Evolutionary conservation across 2,888 invertebrate species (phyloP), one percentile per base, ranked within the genome.

Genomic region (Heliconius ethilla): DNA sequence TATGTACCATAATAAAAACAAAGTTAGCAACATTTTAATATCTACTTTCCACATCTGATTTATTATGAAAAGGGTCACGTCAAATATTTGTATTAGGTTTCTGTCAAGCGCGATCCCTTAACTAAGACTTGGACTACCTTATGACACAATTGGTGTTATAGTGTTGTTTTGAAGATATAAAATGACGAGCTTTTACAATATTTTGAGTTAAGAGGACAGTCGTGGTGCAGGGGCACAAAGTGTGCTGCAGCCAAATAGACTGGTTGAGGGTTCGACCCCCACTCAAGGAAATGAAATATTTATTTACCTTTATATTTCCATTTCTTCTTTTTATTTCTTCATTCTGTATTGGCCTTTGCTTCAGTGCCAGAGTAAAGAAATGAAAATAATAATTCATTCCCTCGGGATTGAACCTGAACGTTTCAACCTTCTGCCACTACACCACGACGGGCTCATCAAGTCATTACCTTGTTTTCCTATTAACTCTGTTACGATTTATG

Each of bases 61-160:
- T 88, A 91, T 90, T 91, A 90, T 90, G 89, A 88, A 90, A 84
- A 83, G 83, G 81, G 70, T 84, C 85, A 85, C 84, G 84, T 84
- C 85, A 86, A 89, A 88, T 89, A 89, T 89, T 88, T 86, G 88
- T 83, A 85, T 78, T 75, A 80, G 74, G 74, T 78, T 75, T 66
- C 59, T 59, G 70, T 80, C 73, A 75, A 74, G 78, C 75, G 63
- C 51, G 69, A 59, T 55, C 72, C 74, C 76, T 78, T 76, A 73
- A 78, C 70, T 80, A 45, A 75, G 62, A 66, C 70, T 76, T 74
- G 75, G 69, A 76, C 74, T 55, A 80, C 70, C 66, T 76, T 45
- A 55, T 75, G 75, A 73, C 69, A 66, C 62, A 73, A 65, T 78
- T 78, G 69, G 33, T 63, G 51, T 55, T 76, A 55, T 74, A 15